Base-by-base conservation (phyloP, 2,797 vertebrate species). In the Anisognathus igniventris region DNA sequence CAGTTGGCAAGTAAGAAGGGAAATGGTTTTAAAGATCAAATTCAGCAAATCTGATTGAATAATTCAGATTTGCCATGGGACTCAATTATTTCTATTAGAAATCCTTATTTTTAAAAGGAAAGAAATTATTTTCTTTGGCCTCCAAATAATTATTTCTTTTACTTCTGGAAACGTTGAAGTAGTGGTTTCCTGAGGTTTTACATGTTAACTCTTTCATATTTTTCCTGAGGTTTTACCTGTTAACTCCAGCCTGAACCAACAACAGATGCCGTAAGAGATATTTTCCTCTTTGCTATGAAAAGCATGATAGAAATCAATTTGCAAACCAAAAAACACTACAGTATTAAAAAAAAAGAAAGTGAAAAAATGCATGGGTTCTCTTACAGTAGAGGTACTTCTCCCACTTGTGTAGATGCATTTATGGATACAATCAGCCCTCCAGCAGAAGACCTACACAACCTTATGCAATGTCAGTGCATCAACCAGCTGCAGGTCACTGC, bases 51-150 rank as follows among this genome's bases (percentile, higher is more conserved):
- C 51, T 94, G 92, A 96, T 92, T 88, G 80, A 95, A 78, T 94
- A 96, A 94, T 96, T 96, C 71, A 80, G 91, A 94, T 95, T 94
- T 95, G 72, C 66, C 94, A 92, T 33, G 77, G 92, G 94, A 97
- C 90, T 94, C 90, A 96, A 94, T 96, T 96, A 97, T 93, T 96
- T 96, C 93, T 92, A 94, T 92, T 97, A 93, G 86, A 96, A 78
- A 87, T 44, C 17, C 66, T 86, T 84, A 77, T 92, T 96, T 95
- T 94, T 86, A 79, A 84, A 53, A 92, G 73, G 65, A 95, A 85
- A 86, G 50, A 71, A 62, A 65, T 65, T 96, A 89, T 95, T 97
- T 96, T 96, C 71, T 61, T 97, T 96, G 93, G 94, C 90, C 78
- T 81, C 19, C 74, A 78, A 94, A 91, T 91, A 96, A 94, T 88